A percentile compares a stretch with the other conserved stretches of the same genome.
These are phyloP conservation scores for Tipula vernalis DNA, from an alignment of 2,888 invertebrate species.

Conservation along the genomic window DNA sequence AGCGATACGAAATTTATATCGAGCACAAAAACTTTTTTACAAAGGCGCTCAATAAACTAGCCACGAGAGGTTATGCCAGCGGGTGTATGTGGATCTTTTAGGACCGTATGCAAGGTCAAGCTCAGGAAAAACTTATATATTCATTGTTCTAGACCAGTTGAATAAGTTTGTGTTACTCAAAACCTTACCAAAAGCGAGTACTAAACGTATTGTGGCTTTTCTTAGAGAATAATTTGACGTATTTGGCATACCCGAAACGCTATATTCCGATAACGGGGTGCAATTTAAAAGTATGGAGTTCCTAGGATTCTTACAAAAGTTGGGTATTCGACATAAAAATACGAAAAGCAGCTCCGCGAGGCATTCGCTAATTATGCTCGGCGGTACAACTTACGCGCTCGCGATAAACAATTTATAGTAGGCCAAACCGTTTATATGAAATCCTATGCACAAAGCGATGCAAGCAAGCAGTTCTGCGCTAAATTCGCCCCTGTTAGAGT, in stretches of 20 bases:
- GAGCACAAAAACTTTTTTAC: slow-evolving; percentile 11
- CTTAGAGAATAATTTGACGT: slow-evolving; percentile 15
- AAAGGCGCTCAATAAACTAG: background rate
- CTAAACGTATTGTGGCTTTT: background rate
- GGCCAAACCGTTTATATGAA: background rate
- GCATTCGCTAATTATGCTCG: background rate
- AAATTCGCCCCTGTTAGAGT: background rate
- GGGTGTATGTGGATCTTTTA: background rate
- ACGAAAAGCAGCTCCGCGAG: slow-evolving; percentile 10
- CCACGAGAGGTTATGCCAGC: no score
- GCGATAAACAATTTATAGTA: background rate
- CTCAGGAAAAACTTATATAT: background rate
- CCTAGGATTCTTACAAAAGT: slow-evolving; percentile 11
- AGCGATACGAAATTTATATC: slow-evolving; percentile 20
- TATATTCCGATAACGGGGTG: slow-evolving; percentile 19
- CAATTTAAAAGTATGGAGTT: slow-evolving; percentile 16
- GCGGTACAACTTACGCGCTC: background rate
- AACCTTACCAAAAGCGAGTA: background rate
- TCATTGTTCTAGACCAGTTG: no score
- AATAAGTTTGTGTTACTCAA: background rate
- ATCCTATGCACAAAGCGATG: background rate
- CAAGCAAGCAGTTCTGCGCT: background rate
- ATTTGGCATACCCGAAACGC: slow-evolving; percentile 18
- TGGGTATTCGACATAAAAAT: slow-evolving; percentile 12
- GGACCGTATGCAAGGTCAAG: background rate